Evolutionary conservation across 2,888 invertebrate species (phyloP), one percentile per base, ranked within the genome.

Genomic region (Camponotus fellah): DNA sequence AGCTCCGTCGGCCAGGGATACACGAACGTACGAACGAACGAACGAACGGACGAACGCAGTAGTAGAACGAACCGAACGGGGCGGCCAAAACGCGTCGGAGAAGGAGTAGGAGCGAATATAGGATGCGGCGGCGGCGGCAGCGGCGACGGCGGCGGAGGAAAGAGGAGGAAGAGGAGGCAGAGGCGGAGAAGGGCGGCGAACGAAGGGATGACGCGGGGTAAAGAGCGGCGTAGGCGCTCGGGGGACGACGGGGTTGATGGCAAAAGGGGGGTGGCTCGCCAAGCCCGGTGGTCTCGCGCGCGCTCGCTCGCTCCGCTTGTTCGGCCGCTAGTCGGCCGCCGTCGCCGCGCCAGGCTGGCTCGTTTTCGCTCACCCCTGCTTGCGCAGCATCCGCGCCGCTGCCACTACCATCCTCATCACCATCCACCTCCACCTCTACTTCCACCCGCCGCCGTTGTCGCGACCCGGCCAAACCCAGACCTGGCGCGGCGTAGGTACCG

Each of bases 401-500:
- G 26, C 53, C 26, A 71, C 84, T 32, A 69, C 43, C 68, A 79
- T 69, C 53, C 49, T n/a, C 76, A 53, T 40, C 26, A 71, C 84
- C n/a, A 17, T 76, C 58, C 60, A 10, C 32, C 43, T 32, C 66
- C 34, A 21, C 12, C 62, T 17, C 76, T 49, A 8, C 8, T 65
- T 6, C 6, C 12, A 37, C 26, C 65, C 84, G 34, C 72, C 37
- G 49, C 82, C 76, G 34, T 90, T 87, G 87, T 87, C 89, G 88
- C 92, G 92, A 92, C 92, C 92, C 92, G 92, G 92, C 92, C 92
- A 92, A 92, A 92, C 91, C 91, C 91, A 91, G 91, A 91, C 92
- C 92, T 90, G 87, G 92, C 89, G 88, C 79, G 79, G 79, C 88
- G 89, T 91, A 90, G 90, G 86, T 90, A 90, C 90, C 89, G 87